Conservation (phyloP, 2,113 vertebrate genomes). For the Oriolus oriolus region DNA sequence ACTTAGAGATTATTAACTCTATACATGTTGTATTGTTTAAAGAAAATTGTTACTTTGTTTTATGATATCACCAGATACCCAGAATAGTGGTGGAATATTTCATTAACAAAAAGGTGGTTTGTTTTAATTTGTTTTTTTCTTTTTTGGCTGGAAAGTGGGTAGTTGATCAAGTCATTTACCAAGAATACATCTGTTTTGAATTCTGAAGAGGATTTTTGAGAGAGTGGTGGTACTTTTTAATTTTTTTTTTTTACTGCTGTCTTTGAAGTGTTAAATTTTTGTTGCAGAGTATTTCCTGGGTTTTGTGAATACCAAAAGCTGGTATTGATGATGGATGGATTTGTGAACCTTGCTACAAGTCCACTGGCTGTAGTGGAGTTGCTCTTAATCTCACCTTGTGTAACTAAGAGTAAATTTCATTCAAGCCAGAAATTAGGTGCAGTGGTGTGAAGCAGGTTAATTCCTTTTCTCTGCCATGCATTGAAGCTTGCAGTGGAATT, state of each 20-base stretch:
- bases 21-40: background rate
- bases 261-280: background rate
- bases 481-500: background rate
- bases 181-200: background rate
- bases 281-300: background rate
- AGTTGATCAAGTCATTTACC: background rate
- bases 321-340: background rate
- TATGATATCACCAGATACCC: background rate
- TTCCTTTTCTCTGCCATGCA: background rate
- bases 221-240: background rate
- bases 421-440: conserved; percentile 52
- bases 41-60: background rate
- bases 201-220: background rate
- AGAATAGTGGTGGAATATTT: background rate
- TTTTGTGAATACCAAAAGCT: background rate
- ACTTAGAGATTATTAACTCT: background rate
- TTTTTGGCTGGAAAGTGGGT: background rate
- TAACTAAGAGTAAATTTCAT: conserved; percentile 11
- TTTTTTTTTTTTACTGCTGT: background rate
- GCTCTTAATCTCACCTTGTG: background rate
- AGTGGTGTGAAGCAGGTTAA: conserved; percentile 39
- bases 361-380: background rate
- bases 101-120: background rate
- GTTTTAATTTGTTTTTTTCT: accelerated
- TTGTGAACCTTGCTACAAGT: background rate